phyloP scores from a whole-genome alignment of 2,113 vertebrate genomes.

The Paramormyrops kingsleyae region DNA sequence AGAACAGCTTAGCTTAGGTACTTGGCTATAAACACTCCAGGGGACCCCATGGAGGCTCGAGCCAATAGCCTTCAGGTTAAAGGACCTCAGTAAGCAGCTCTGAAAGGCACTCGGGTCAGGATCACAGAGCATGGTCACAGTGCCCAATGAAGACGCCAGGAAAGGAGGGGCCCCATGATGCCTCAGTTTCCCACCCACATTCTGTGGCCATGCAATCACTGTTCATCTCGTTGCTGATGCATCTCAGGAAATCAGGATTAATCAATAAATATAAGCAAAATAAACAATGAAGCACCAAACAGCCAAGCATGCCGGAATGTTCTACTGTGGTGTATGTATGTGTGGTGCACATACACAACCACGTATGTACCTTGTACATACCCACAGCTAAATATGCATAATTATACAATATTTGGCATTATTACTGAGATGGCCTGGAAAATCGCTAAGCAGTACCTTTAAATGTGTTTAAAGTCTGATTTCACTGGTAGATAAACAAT shows the following conservation, averaged over 20 bases:
- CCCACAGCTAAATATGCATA: not conserved
- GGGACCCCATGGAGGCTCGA: not conserved
- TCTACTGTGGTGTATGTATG: not conserved
- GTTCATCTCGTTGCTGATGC: not conserved
- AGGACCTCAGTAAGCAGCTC: not conserved
- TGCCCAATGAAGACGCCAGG: not conserved
- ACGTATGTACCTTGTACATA: not conserved
- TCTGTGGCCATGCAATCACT: not conserved
- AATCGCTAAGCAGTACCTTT: not conserved
- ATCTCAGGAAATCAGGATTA: not conserved
- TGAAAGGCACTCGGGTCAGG: not conserved
- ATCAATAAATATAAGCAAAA: not conserved
- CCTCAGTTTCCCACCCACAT: not conserved
- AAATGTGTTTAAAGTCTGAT: not conserved
- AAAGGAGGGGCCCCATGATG: no score
- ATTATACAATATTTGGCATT: not conserved
- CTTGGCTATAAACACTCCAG: not conserved
- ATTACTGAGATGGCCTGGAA: not conserved
- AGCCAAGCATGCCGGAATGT: constrained; percentile 3
- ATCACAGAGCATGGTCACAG: not conserved
- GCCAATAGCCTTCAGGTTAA: not conserved
- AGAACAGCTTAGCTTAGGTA: not conserved
- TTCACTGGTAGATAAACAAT: not conserved
- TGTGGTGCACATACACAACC: not conserved
- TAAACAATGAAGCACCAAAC: not conserved